Evolutionary conservation across 2,888 invertebrate genomes (phyloP), one percentile per base, ranked within the genome.

Genomic region (Dendrolimus pini): DNA sequence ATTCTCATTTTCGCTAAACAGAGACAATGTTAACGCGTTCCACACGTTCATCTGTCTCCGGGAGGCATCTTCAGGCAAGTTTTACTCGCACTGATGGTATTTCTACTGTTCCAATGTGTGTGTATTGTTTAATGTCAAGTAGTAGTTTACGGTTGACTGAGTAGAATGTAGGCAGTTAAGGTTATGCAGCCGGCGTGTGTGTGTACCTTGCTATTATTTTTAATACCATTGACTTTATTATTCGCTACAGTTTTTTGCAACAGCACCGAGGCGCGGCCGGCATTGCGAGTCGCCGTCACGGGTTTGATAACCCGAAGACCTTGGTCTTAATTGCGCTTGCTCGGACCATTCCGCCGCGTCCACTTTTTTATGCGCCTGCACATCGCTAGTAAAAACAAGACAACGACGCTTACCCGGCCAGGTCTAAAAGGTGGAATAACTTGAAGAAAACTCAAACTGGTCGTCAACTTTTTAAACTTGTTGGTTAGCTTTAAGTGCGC

Each of bases 241-340:
- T 87, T 85, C 83, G 83, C 82, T 80, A 86, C 72, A 83, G 85
- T 89, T 89, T 82, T 90, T 90, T 89, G 85, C 86, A 76, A 76
- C 77, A 77, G 78, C 81, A 77, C 62, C 77, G 83, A 83, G 84
- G 84, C 83, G 80, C 84, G 82, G 83, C 81, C 70, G 75, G 76
- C 81, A 73, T 71, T 76, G 79, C 83, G 75, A 83, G 79, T 80
- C 83, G 78, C 79, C 83, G 84, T 77, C 86, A 80, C 83, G 89
- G 79, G 90, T 90, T 90, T 89, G 90, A 90, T 90, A 90, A 90
- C 90, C 90, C 81, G 89, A 77, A 89, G 90, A 90, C 90, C 90
- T 90, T 90, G 89, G 89, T 89, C 89, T 89, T 90, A 90, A 90
- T 90, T 90, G 89, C 89, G 87, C 83, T 83, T 82, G 84, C 83